Percentiles rank a stretch among this genome's conserved stretches.
Evolutionary conservation across 2,113 vertebrate genomes (phyloP).

Genomic region (Arvicanthis niloticus): DNA sequence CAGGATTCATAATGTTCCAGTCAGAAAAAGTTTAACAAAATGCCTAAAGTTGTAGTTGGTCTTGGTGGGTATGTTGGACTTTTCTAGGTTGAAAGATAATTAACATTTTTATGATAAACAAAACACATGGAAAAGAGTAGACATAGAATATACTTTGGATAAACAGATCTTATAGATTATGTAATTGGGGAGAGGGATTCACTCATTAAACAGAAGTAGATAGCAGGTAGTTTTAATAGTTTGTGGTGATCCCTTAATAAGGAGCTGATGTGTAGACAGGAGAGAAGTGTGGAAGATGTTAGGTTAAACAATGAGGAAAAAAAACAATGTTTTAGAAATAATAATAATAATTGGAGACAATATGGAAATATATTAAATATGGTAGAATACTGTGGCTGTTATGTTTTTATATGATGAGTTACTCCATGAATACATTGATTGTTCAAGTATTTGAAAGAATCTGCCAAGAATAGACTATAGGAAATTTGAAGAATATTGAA

Average conservation of each 20-base stretch:
- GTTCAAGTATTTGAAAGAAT: constrained; percentile 49
- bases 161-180: background rate
- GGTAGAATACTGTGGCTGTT: background rate
- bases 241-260: constrained; percentile 12
- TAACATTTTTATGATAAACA: background rate
- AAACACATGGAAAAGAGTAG: background rate
- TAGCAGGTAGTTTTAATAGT: background rate
- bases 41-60: constrained; percentile 11
- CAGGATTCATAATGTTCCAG: background rate
- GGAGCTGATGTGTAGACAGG: background rate
- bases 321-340: constrained; percentile 2
- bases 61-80: background rate
- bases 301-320: background rate
- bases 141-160: background rate
- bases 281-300: background rate
- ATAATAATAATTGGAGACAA: background rate
- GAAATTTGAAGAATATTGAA: background rate
- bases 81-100: background rate
- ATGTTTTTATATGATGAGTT: background rate
- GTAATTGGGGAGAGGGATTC: constrained; percentile 11
- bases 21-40: background rate
- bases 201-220: constrained; percentile 27
- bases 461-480: background rate
- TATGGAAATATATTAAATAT: background rate
- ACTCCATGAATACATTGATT: background rate